Evolutionary conservation across 2,113 vertebrate species (phyloP).

Genomic region (Sinocyclocheilus rhinocerous): DNA sequence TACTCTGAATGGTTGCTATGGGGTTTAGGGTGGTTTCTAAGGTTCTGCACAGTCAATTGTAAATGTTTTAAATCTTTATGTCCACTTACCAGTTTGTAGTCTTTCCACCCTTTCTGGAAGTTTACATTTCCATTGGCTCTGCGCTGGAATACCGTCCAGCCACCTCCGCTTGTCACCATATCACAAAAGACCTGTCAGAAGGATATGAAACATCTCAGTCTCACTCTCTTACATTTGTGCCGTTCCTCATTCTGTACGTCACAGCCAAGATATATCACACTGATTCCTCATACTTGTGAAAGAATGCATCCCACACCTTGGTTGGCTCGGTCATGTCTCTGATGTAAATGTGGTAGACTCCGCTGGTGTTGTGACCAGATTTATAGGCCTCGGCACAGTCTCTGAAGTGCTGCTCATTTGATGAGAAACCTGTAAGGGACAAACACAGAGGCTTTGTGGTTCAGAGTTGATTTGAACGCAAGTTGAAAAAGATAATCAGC

Average conservation of each 20-base stretch:
- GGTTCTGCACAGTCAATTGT: not conserved
- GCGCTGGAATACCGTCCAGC: conserved; percentile 87
- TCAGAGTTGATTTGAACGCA: not conserved
- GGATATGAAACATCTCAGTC: conserved; percentile 3
- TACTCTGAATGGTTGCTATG: too few species aligned
- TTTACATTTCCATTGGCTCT: conserved; percentile 82
- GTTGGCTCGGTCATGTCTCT: conserved; percentile 78
- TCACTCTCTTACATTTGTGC: conserved; percentile 9
- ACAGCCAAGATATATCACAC: conserved; percentile 12
- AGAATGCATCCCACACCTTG: conserved; percentile 74
- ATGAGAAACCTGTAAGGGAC: conserved; percentile 61
- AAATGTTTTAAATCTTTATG: not conserved
- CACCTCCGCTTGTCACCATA: conserved; percentile 82
- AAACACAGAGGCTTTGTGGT: not conserved
- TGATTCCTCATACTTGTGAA: conserved; percentile 27
- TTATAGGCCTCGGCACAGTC: conserved; percentile 82
- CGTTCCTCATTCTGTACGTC: not conserved
- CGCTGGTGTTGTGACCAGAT: conserved; percentile 76
- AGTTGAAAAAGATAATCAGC: not conserved
- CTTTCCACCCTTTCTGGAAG: conserved; percentile 86
- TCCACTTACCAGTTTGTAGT: conserved; percentile 82
- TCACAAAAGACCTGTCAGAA: conserved; percentile 84
- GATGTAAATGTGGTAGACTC: conserved; percentile 80
- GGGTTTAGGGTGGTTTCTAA: too few species aligned
- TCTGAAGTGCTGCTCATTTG: conserved; percentile 73